Evolutionary conservation across 2,797 vertebrate species (phyloP), one percentile per base, ranked within the genome.

Genomic region (Esox masquinongy): DNA sequence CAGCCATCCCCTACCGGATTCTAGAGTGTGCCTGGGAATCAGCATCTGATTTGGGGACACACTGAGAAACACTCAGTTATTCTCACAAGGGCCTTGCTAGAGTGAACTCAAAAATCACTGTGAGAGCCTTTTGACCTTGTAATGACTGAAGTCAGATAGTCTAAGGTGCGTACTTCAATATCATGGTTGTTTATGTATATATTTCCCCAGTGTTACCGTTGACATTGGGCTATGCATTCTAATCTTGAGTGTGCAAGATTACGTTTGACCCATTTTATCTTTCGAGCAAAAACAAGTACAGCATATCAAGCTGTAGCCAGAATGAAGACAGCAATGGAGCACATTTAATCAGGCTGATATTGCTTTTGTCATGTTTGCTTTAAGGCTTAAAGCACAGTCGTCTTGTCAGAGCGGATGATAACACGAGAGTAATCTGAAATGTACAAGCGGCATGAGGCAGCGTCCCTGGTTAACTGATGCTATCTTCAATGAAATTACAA

Each of bases 331-430:
- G 19, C 43, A 14, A 22, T 29, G 49, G 34, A 61, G 51, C 29
- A 43, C 11, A 56, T 70, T 63, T 80, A 73, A 53, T 70, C 66
- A 70, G 12, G 19, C 16, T 63, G 36, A 14, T 49, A 36, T 29
- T 70, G 70, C 64, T 70, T 70, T 77, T 69, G 64, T 74, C 77
- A 68, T 72, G 51, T 77, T 68, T 29, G 63, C 53, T 47, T 22
- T 76, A 70, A 68, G 69, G 61, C 17, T 51, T 49, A 24, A 67
- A 53, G 72, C 24, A 49, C 29, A 73, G 17, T 53, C 53, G 64
- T 68, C 70, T 47, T 79, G 51, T 77, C 74, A 72, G 36, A 50
- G 34, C 51, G 29, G 53, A 53, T 61, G 76, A 79, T 70, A 74
- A 19, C 22, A 39, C 19, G 50, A 29, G 19, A 47, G 68, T 72